Percentiles rank a stretch among this genome's conserved stretches.
Conservation (phyloP, 2,113 vertebrate species). For the Archocentrus centrarchus region DNA sequence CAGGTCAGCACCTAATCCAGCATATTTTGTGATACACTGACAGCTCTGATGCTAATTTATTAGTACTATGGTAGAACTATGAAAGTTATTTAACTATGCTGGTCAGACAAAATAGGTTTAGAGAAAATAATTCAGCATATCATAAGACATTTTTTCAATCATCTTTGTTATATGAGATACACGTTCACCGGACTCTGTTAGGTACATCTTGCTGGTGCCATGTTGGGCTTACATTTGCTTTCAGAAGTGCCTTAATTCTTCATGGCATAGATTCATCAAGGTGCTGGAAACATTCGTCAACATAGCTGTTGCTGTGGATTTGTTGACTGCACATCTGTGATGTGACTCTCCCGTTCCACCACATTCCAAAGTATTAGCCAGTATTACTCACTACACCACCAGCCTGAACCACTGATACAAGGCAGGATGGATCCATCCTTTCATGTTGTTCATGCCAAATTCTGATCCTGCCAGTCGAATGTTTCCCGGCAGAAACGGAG, state of each 20-base stretch:
- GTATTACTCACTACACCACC: neutral
- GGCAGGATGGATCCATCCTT: no score
- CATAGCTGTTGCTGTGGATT: neutral
- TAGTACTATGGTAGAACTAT: no score
- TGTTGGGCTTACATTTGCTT: neutral
- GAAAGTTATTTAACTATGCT: no score
- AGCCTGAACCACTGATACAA: neutral
- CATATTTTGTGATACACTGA: no score
- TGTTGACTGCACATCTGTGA: neutral
- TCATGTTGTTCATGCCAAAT: neutral
- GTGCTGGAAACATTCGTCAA: neutral
- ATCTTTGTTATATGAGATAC: neutral
- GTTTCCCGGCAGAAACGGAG: neutral
- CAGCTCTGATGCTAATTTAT: no score
- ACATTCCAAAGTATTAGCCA: neutral
- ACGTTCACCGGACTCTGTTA: neutral
- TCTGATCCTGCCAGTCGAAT: neutral
- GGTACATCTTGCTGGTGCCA: neutral
- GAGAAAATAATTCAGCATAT: no score
- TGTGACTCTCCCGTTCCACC: neutral
- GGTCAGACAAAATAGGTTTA: no score
- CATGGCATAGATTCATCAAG: neutral
- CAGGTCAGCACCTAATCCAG: no score
- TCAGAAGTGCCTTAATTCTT: neutral
- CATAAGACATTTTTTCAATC: neutral